phyloP scores from a whole-genome alignment of 1,140 invertebrate species.

The Saxidomus purpurata region DNA sequence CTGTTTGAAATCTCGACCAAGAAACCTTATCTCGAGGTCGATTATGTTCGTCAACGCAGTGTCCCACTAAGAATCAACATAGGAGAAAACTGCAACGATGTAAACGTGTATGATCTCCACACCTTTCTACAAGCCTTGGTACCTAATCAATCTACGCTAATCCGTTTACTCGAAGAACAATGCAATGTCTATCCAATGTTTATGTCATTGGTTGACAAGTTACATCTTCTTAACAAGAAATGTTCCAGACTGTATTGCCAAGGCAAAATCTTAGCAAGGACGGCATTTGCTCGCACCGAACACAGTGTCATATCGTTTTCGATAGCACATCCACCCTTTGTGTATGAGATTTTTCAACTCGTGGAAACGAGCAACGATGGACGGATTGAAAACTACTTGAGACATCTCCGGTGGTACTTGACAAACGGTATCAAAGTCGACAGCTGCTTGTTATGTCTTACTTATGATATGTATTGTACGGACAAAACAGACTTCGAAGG shows the following conservation, averaged over 20 bases:
- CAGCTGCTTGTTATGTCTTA: slow-evolving; percentile 12
- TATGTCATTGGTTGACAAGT: slow-evolving; percentile 9
- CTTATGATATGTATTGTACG: slow-evolving; percentile 17
- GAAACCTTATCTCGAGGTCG: slow-evolving; percentile 3
- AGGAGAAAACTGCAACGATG: neutral
- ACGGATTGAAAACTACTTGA: neutral
- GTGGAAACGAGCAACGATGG: neutral
- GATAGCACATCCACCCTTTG: slow-evolving; percentile 23
- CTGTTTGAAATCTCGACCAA: slow-evolving; percentile 15
- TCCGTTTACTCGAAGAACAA: neutral
- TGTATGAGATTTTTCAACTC: neutral
- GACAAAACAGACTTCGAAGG: neutral
- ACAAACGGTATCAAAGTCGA: neutral
- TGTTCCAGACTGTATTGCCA: neutral
- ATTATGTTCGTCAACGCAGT: neutral
- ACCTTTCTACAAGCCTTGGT: neutral
- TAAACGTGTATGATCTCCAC: slow-evolving; percentile 9
- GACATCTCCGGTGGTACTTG: neutral
- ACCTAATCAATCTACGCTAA: neutral
- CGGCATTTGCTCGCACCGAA: neutral
- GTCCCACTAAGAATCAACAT: neutral
- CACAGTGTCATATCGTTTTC: neutral
- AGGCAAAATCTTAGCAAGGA: slow-evolving; percentile 2
- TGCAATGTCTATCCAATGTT: slow-evolving; percentile 19
- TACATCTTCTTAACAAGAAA: neutral